phyloP scores from a whole-genome alignment of 1,140 invertebrate genomes.

The Heliconius nattereri region DNA sequence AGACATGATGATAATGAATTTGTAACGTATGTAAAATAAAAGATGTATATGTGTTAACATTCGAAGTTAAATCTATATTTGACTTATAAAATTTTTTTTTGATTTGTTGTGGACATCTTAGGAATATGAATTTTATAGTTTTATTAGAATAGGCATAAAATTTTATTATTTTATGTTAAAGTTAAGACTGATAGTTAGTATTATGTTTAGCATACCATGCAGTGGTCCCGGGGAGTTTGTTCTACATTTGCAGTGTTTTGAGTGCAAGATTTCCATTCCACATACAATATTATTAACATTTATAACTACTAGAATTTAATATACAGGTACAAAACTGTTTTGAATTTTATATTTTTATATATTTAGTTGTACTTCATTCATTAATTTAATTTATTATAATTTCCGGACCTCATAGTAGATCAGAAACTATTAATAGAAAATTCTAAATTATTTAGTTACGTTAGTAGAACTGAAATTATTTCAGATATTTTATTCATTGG shows the following conservation, averaged over 20 bases:
- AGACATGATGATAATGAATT: neutral
- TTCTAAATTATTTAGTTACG: neutral
- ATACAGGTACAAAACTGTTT: neutral
- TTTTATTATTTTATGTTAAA: neutral
- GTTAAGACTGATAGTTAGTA: neutral
- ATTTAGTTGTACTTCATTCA: neutral
- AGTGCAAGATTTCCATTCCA: constrained; percentile 25
- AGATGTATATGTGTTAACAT: no score
- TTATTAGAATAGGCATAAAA: neutral
- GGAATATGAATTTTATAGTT: no score
- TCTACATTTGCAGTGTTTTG: constrained; percentile 15
- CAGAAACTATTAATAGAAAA: neutral
- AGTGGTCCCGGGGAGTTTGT: constrained; percentile 29
- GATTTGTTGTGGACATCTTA: neutral
- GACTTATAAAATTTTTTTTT: no score
- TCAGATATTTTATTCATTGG: constrained; percentile 33
- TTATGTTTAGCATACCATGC: constrained; percentile 31
- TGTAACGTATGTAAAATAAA: neutral
- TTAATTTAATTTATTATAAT: neutral
- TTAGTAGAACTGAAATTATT: constrained; percentile 26
- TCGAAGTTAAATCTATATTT: no score
- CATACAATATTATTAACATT: constrained; percentile 21
- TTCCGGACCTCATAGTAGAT: neutral
- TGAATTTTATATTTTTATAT: neutral
- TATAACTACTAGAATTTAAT: neutral